These are phyloP conservation scores for Cryptophagus acutangulus DNA, from an alignment of 2,888 invertebrate species.

Conservation along the genomic window DNA sequence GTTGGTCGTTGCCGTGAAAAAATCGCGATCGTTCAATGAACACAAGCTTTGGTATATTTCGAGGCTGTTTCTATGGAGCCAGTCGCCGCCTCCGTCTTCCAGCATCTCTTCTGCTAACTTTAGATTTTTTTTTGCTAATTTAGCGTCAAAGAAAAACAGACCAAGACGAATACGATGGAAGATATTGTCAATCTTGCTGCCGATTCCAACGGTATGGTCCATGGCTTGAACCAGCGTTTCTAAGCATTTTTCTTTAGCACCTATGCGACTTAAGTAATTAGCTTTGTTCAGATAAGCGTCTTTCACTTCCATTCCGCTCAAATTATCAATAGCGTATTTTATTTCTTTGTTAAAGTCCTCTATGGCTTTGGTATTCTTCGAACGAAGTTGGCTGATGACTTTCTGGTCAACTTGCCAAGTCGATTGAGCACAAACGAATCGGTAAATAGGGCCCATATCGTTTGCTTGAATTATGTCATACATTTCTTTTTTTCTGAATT, in stretches of 20 bases:
- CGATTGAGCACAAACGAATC: slow-evolving; percentile 49
- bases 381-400: slow-evolving; percentile 35
- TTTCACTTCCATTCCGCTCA: slow-evolving; percentile 29
- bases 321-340: slow-evolving; percentile 27
- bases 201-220: slow-evolving; percentile 41
- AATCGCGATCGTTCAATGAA: slow-evolving; percentile 63
- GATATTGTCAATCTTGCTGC: slow-evolving; percentile 44
- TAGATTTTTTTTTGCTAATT: slow-evolving; percentile 37
- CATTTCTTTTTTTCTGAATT: slow-evolving; percentile 46
- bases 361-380: slow-evolving; percentile 29
- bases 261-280: slow-evolving; percentile 45
- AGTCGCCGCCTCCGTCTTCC: slow-evolving; percentile 56
- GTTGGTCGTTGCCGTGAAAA: slow-evolving; percentile 58
- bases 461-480: slow-evolving; percentile 50
- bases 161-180: slow-evolving; percentile 46
- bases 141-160: slow-evolving; percentile 35
- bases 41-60: slow-evolving; percentile 66
- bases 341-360: slow-evolving; percentile 31
- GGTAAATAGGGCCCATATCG: slow-evolving; percentile 63
- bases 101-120: slow-evolving; percentile 39
- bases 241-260: slow-evolving; percentile 42
- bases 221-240: slow-evolving; percentile 37
- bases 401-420: slow-evolving; percentile 51
- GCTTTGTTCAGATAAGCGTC: slow-evolving; percentile 42
- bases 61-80: slow-evolving; percentile 67